Evolutionary conservation across 1,140 invertebrate species (phyloP).

Genomic region (Arion vulgaris): DNA sequence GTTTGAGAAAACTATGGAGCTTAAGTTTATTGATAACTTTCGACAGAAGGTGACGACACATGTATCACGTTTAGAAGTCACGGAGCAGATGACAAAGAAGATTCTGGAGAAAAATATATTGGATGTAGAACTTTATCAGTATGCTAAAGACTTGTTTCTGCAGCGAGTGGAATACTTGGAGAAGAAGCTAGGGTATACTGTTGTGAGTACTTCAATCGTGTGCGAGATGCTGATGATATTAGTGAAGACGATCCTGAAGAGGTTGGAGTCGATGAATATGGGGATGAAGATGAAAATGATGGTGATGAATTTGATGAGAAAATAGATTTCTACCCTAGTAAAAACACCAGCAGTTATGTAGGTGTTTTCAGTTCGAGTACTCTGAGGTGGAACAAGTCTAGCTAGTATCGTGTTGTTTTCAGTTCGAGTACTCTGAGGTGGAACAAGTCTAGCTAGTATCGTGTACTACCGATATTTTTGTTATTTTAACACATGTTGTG

Average conservation of each 20-base stretch:
- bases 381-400: background rate
- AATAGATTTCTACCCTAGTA: slow-evolving; percentile 3
- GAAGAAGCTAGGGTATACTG: slow-evolving; percentile 20
- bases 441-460: background rate
- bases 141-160: slow-evolving; percentile 90
- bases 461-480: background rate
- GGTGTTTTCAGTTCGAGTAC: background rate
- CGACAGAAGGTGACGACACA: slow-evolving; percentile 66
- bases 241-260: slow-evolving; percentile 28
- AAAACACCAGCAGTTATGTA: background rate
- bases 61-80: slow-evolving; percentile 76
- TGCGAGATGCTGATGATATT: background rate
- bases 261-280: slow-evolving; percentile 35
- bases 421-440: background rate
- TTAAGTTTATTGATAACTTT: slow-evolving; percentile 76
- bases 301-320: slow-evolving; percentile 8
- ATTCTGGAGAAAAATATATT: slow-evolving; percentile 88
- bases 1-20: slow-evolving; percentile 97
- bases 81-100: slow-evolving; percentile 80
- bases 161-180: slow-evolving; percentile 75
- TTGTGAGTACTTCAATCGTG: slow-evolving; percentile 21
- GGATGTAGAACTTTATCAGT: slow-evolving; percentile 94
- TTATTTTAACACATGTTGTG: background rate
- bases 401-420: background rate
- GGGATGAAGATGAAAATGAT: slow-evolving; percentile 25